A percentile compares a stretch with the other conserved stretches of the same genome.
phyloP scores from a whole-genome alignment of 1,140 invertebrate genomes.

The Holotrichia oblita region DNA sequence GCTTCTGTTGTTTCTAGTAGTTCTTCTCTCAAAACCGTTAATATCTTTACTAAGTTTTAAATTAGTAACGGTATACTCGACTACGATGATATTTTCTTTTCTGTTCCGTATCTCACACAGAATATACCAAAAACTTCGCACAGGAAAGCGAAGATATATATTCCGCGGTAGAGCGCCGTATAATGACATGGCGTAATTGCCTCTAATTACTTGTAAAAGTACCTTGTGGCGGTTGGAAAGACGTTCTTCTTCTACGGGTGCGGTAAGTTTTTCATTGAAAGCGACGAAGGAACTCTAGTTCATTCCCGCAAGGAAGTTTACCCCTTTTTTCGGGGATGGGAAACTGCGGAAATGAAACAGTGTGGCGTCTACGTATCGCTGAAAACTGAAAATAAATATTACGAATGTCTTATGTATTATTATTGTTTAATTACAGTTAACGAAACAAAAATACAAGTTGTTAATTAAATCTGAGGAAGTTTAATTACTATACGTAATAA shows the following conservation, averaged over 20 bases:
- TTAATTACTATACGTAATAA: background rate
- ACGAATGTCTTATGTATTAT: conserved; percentile 33
- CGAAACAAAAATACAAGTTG: conserved; percentile 12
- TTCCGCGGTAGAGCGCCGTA: conserved; percentile 53
- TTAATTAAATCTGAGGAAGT: conserved; percentile 2
- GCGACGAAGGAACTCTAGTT: conserved; percentile 2
- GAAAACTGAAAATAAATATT: conserved; percentile 33
- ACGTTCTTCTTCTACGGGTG: conserved; percentile 54
- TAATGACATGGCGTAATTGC: conserved; percentile 63
- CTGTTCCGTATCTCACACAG: conserved; percentile 8
- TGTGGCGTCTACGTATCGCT: conserved; percentile 2
- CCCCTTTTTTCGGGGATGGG: conserved; percentile 8
- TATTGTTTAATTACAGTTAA: conserved; percentile 9
- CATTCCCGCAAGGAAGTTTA: background rate
- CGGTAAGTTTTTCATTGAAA: conserved; percentile 5
- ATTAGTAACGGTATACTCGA: background rate
- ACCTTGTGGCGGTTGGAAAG: conserved; percentile 59
- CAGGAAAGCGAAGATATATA: conserved; percentile 56
- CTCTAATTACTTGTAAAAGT: conserved; percentile 64
- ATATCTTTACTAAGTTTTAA: background rate
- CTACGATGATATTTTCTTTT: conserved; percentile 48
- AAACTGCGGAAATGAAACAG: background rate
- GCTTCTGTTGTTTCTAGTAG: background rate
- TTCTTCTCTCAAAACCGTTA: background rate
- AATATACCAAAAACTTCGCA: conserved; percentile 48